Evolutionary conservation across 2,888 invertebrate species (phyloP), one percentile per base, ranked within the genome.

Genomic region (Eupeodes latifasciatus): DNA sequence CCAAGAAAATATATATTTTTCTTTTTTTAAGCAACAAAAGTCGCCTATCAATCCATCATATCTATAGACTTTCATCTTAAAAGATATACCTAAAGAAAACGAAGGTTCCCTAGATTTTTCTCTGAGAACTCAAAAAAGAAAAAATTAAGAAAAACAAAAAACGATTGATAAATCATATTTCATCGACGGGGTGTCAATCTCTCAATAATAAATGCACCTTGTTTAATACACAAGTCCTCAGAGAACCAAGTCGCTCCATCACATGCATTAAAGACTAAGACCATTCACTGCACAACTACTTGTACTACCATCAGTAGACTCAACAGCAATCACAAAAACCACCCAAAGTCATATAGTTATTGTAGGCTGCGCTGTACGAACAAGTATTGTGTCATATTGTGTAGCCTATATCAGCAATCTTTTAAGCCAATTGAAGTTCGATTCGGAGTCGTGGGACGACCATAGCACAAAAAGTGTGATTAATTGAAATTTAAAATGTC

Each of bases 401-500:
- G 10, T 16, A 1, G 44, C n/a, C 57, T 57, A 55, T 51, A 49
- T 47, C 47, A 59, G 34, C 49, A 66, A 83, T 83, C 72, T 66
- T 66, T 51, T 14, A 57, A 66, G 27, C 47, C 44, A 34, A 55
- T 44, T 61, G 49, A 16, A 76, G 62, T 53, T 27, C 36, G 64
- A 51, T 62, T 51, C 27, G 19, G 69, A 83, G 77, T 84, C 85
- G 88, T 81, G 75, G 85, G 81, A 81, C 81, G 85, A 64, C 71
- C 72, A 61, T 76, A 27, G 40, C 47, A 66, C 81, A 89, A 85
- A 85, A 89, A 89, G 89, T 89, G 85, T 89, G 89, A 89, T 89
- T 89, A 89, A 89, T 89, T 89, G 89, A 89, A 89, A 89, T 85
- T 82, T 85, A 85, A 89, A 89, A 89, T 49, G 89, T 81, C 89